Percentiles rank a stretch among this genome's conserved stretches.
phyloP scores from a whole-genome alignment of 1,140 invertebrate genomes.

The Drosophila novamexicana region DNA sequence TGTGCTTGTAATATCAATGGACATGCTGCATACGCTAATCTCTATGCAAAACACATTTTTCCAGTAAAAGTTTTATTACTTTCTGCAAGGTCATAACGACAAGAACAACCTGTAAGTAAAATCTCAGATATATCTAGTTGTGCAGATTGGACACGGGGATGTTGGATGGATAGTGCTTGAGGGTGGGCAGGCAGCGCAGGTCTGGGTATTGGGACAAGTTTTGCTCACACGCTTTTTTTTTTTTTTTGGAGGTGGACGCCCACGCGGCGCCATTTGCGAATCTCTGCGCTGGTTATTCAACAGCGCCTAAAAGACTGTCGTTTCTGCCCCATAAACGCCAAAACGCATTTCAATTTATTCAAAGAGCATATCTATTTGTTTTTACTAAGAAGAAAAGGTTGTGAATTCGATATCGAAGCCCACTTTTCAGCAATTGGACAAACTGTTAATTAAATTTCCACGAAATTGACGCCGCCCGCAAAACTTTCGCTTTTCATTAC shows the following conservation, averaged over 20 bases:
- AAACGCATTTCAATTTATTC: constrained; percentile 3
- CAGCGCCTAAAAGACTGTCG: constrained; percentile 31
- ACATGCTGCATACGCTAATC: not conserved
- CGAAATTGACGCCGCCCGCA: constrained; percentile 43
- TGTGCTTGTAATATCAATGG: not conserved
- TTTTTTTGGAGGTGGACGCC: constrained; percentile 69
- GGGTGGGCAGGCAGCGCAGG: not conserved
- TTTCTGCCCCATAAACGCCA: constrained; percentile 11
- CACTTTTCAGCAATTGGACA: not conserved
- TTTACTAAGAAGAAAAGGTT: not conserved
- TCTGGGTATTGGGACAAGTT: not conserved
- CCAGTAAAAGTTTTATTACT: constrained; percentile 40
- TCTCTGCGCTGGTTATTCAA: constrained; percentile 65
- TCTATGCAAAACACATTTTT: constrained; percentile 32
- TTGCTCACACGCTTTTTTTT: constrained; percentile 4
- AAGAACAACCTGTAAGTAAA: constrained; percentile 72
- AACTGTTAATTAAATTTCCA: constrained; percentile 50
- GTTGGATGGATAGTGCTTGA: no score
- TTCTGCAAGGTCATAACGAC: constrained; percentile 33
- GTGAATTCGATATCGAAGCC: not conserved
- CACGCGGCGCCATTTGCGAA: constrained; percentile 77
- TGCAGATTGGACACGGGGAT: not conserved
- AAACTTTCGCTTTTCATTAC: constrained; percentile 53
- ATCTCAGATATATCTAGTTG: constrained; percentile 43
- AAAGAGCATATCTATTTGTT: not conserved